Base-by-base conservation (phyloP, 2,113 vertebrate species). In the Rhinolophus ferrumequinum region DNA sequence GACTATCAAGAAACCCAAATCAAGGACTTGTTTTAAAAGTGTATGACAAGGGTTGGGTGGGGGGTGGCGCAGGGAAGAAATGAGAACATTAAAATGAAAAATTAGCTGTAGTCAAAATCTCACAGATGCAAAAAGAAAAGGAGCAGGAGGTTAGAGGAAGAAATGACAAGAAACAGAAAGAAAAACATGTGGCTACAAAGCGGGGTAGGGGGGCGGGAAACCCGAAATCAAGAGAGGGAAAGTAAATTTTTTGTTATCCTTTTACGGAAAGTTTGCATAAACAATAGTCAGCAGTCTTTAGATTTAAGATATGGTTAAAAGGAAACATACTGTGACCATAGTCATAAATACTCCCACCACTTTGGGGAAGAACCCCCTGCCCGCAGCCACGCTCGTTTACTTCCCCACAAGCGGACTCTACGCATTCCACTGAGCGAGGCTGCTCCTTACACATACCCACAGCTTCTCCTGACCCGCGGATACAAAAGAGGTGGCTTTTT, bases 211-310 rank as follows among this genome's bases (percentile, higher is more conserved):
- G 28, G 28, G n/a, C 41, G 2, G 7, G 26, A 41, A 1, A 4
- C 13, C 8, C 60, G 41, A 93, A 87, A 92, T 73, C 30, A 52
- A n/a, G 77, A 90, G 26, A 70, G 56, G 85, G 94, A 83, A 70
- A 93, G 75, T 73, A 38, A 33, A 88, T 79, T 83, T 94, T 83
- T 75, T 44, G 81, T 90, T 96, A 86, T 47, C 83, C 62, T 94
- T 97, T 79, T 62, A 58, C 88, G 91, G 88, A 79, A 91, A 54
- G 85, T 95, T 97, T 76, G 85, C 91, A 90, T 95, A 92, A 96
- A 96, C 87, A 89, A 94, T 11, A 64, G 58, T 89, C 82, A 80
- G 60, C 81, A 69, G 86, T 64, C 97, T 93, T 88, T 60, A 95
- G 94, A 91, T 97, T 85, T 88, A 64, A 98, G 97, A 95, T 76